Evolutionary conservation across 2,888 invertebrate species (phyloP).

Genomic region (Heliconius cydno): DNA sequence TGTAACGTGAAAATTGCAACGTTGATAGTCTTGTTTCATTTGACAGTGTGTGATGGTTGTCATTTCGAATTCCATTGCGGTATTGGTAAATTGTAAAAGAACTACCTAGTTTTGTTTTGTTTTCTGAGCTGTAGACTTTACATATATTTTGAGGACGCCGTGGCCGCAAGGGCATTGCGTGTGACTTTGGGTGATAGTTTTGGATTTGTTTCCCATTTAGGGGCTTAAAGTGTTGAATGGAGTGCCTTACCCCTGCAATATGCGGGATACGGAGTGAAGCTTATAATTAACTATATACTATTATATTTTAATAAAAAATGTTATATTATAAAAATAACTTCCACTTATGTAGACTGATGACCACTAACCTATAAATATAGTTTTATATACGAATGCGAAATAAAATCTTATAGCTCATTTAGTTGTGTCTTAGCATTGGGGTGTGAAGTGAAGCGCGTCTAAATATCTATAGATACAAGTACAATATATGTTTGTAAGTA

Average conservation of each 20-base stretch:
- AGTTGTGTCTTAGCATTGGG: slow-evolving; percentile 15
- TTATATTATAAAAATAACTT: neutral
- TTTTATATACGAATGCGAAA: neutral
- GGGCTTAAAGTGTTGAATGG: too few relatives aligned
- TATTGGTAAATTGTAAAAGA: too few relatives aligned
- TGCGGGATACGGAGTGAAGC: too few relatives aligned
- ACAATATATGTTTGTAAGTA: neutral
- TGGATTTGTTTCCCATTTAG: too few relatives aligned
- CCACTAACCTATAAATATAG: neutral
- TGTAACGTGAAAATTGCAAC: slow-evolving; percentile 51
- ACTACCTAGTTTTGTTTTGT: neutral
- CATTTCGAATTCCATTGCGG: neutral
- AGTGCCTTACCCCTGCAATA: too few relatives aligned
- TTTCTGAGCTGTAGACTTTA: neutral
- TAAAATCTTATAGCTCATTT: neutral
- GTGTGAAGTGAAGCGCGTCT: slow-evolving; percentile 26
- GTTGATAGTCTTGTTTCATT: neutral
- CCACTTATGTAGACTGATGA: neutral
- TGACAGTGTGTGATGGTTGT: neutral
- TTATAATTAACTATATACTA: too few relatives aligned
- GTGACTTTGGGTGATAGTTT: too few relatives aligned
- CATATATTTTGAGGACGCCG: too few relatives aligned
- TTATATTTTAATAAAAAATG: too few relatives aligned
- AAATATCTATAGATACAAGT: neutral
- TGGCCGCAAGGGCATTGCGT: too few relatives aligned